Base-by-base conservation (phyloP, 2,797 vertebrate species). In the Labroides dimidiatus region DNA sequence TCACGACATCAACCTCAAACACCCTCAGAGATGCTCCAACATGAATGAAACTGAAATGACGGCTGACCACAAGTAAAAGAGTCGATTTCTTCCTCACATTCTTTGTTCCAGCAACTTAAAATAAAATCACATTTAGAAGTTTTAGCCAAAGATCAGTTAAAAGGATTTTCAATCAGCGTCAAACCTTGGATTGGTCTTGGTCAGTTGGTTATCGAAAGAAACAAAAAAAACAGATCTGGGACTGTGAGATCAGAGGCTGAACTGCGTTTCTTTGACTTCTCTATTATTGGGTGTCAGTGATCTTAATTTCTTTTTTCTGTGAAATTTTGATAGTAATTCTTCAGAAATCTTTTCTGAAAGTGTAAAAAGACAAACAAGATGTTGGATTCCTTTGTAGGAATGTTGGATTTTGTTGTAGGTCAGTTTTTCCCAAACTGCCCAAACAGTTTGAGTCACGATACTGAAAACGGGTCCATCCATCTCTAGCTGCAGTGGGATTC, bases 1-100 rank as follows among this genome's bases (percentile, higher is more conserved):
- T 79, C 71, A 75, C 56, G 48, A 10, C 19, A 51, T 39, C n/a
- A 81, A 73, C 15, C 45, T 17, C 12, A 17, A 64, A 58, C 47
- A 11, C 52, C 53, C 58, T 33, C 2, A 48, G 75, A 72, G 17
- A 39, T 57, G 43, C 47, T 66, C 48, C 42, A 80, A 53, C 8
- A 0, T 43, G 68, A 55, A 59, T 1, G 52, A 58, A 75, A 69
- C 47, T 21, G 36, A 24, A 57, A 56, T 4, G 17, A 48, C 4
- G 1, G 59, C 72, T 52, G 54, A 64, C 33, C 2, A 0, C 12
- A 48, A 48, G 48, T 36, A 49, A 53, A 43, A 14, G n/a, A 63
- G 0, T 44, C 11, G 44, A 42, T 45, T 42, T 51, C 55, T 43
- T 24, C 33, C 21, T 2, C 3, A 8, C 47, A 39, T 10, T 58